Conservation (phyloP, 2,113 vertebrate genomes). For the Gavialis gangeticus region DNA sequence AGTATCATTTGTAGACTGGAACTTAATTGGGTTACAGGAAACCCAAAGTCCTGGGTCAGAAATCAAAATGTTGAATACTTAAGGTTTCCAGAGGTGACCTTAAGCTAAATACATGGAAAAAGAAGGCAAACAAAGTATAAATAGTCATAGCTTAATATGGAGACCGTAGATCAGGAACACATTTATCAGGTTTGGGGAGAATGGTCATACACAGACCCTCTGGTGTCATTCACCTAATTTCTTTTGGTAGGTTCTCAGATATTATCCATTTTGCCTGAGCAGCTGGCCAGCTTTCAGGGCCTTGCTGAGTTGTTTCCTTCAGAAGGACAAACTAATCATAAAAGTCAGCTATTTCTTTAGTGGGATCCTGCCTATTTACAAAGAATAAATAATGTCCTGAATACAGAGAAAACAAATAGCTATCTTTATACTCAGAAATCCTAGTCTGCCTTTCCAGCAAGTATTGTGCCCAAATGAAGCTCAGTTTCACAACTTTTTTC, state of each 20-base stretch:
- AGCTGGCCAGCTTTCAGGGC: neutral
- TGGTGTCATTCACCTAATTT: neutral
- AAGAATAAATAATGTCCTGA: neutral
- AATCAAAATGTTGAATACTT: neutral
- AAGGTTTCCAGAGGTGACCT: rapidly evolving
- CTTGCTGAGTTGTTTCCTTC: neutral
- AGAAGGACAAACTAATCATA: neutral
- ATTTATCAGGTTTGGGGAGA: rapidly evolving
- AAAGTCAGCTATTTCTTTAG: neutral
- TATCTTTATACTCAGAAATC: neutral
- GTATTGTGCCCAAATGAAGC: neutral
- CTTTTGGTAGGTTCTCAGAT: neutral
- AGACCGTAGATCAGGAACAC: neutral
- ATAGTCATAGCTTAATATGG: neutral
- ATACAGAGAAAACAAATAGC: neutral
- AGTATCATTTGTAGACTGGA: neutral
- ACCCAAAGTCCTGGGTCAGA: neutral
- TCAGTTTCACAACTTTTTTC: rapidly evolving
- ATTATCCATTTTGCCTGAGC: neutral
- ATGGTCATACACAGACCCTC: neutral
- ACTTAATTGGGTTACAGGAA: neutral
- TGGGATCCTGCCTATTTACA: rapidly evolving
- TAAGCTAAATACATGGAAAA: neutral
- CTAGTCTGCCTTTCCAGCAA: neutral
- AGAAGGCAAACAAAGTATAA: rapidly evolving